Base-by-base conservation (phyloP, 2,113 vertebrate genomes). In the Canis aureus region DNA sequence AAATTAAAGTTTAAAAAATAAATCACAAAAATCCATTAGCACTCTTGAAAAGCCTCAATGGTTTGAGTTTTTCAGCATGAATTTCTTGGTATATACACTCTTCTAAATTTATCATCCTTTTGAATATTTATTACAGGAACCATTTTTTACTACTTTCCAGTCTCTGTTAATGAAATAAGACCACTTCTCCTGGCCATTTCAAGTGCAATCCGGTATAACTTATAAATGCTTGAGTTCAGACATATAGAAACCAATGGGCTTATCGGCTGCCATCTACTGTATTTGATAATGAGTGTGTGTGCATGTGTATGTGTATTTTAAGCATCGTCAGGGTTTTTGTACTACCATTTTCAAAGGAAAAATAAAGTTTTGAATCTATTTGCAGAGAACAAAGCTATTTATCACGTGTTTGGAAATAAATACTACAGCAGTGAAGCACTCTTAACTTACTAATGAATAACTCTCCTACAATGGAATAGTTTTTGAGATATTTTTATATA, bases 1-100 rank as follows among this genome's bases (percentile, higher is more conserved):
- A 67, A 95, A n/a, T 62, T 67, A 60, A 81, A 80, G 23, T 73
- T 16, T 29, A 38, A 91, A 93, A 93, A 82, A 53, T 71, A 13
- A 19, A 38, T 83, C 59, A 78, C 13, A n/a, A 35, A 79, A 62
- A 79, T 20, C 9, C 20, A 76, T 53, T 89, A 78, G n/a, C 16
- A 69, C 38, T 86, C 80, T 74, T 91, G 15, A n/a, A 90, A 67
- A 55, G 11, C 20, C 32, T 88, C 32, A n/a, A 13, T 23, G 59
- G 62, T 96, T 94, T 43, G 78, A 71, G 27, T 20, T 88, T 85
- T 57, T 60, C 15, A 87, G n/a, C 51, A 93, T 49, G 66, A 74
- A 76, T 67, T 94, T 55, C 32, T 80, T 73, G 5, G 16, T 59
- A 12, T 13, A 43, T 32, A 53, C 22, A 64, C 17, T 83, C 6